phyloP scores from a whole-genome alignment of 2,888 invertebrate genomes.

The Toxonevra muliebris region DNA sequence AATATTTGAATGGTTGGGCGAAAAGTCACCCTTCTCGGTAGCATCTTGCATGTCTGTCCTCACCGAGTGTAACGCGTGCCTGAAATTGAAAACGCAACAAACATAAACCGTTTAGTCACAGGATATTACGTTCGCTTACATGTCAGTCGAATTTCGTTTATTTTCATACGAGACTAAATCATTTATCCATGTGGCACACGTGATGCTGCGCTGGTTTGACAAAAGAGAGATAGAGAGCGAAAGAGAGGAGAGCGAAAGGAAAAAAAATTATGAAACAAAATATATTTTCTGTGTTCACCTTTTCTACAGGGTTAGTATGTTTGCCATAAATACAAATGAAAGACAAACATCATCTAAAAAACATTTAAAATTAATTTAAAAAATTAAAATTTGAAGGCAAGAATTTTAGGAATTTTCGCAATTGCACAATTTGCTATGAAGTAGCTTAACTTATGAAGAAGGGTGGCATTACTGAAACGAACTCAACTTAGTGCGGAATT shows the following conservation, averaged over 20 bases:
- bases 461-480: too few relatives aligned
- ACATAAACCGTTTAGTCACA: slow-evolving; percentile 66
- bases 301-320: not conserved
- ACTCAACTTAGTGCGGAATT: too few relatives aligned
- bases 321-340: not conserved
- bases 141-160: slow-evolving; percentile 44
- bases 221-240: not conserved
- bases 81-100: slow-evolving; percentile 62
- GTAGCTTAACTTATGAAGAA: too few relatives aligned
- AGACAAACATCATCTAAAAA: slow-evolving; percentile 24
- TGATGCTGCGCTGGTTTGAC: not conserved
- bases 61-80: slow-evolving; percentile 40
- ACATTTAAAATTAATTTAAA: slow-evolving; percentile 16
- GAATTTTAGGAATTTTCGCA: slow-evolving; percentile 35
- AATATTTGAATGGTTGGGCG: slow-evolving; percentile 53
- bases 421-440: too few relatives aligned
- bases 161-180: slow-evolving; percentile 35
- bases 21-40: slow-evolving; percentile 31
- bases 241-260: too few relatives aligned
- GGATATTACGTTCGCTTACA: slow-evolving; percentile 64
- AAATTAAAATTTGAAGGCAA: slow-evolving; percentile 27
- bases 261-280: too few relatives aligned
- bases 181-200: slow-evolving; percentile 25
- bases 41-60: slow-evolving; percentile 25
- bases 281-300: not conserved